These are phyloP conservation scores for Paralvinella palmiformis DNA, from an alignment of 1,140 invertebrate species.

Conservation along the genomic window DNA sequence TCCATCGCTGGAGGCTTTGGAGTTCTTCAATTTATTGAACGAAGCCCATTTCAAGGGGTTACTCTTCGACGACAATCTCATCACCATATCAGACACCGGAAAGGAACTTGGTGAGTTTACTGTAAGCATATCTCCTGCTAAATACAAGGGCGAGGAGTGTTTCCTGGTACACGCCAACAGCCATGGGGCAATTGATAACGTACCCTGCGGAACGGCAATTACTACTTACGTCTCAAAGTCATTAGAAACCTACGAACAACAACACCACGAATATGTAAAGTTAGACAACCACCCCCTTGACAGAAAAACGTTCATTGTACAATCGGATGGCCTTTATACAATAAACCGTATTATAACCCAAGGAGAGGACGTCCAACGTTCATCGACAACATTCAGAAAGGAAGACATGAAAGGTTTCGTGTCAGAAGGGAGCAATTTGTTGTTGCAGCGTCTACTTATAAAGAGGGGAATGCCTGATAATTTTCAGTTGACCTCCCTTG, in stretches of 20 bases:
- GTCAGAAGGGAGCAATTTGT: conserved; percentile 48
- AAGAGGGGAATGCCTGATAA: conserved; percentile 38
- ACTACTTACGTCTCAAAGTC: conserved; percentile 43
- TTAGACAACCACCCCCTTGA: conserved; percentile 46
- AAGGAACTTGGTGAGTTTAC: conserved; percentile 47
- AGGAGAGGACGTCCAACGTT: conserved; percentile 45
- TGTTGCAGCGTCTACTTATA: conserved; percentile 45
- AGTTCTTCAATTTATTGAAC: conserved; percentile 19
- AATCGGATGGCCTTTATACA: conserved; percentile 32
- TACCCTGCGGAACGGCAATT: conserved; percentile 49
- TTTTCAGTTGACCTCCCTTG: conserved; percentile 44
- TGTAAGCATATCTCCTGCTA: conserved; percentile 38
- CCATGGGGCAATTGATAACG: conserved; percentile 46
- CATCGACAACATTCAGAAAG: conserved; percentile 30
- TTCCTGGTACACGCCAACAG: conserved; percentile 49
- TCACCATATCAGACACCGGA: conserved; percentile 46
- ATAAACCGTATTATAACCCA: conserved; percentile 45
- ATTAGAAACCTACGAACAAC: conserved; percentile 47
- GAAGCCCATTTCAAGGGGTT: conserved; percentile 42
- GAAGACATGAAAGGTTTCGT: conserved; percentile 46
- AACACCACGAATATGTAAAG: conserved; percentile 51
- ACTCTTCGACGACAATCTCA: conserved; percentile 45
- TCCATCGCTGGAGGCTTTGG: too few relatives aligned
- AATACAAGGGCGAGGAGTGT: conserved; percentile 35
- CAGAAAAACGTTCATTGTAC: conserved; percentile 42